Evolutionary conservation across 2,797 vertebrate genomes (phyloP).

Genomic region (Sebastes reedi): DNA sequence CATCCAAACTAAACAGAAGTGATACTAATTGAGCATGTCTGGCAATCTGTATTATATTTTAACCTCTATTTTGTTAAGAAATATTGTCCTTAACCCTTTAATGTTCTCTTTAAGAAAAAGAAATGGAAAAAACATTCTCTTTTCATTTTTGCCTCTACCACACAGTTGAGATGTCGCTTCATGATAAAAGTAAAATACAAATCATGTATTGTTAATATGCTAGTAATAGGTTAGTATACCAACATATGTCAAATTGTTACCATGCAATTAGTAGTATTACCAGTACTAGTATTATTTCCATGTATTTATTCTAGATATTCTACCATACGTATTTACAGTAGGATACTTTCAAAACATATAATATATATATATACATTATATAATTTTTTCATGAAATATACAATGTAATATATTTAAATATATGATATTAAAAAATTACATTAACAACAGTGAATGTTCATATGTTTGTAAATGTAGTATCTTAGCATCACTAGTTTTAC

Average conservation of each 20-base stretch:
- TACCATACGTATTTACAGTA: neutral
- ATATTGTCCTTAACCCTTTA: neutral
- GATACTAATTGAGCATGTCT: constrained; percentile 21
- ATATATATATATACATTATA: neutral
- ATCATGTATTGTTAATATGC: neutral
- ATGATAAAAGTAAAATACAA: neutral
- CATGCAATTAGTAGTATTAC: too few species aligned
- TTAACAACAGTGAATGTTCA: neutral
- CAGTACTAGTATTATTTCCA: neutral
- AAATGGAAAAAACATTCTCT: neutral
- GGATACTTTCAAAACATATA: neutral
- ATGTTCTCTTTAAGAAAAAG: neutral
- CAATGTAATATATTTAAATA: neutral
- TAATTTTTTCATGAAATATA: neutral
- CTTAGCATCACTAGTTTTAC: too few species aligned
- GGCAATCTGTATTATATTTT: neutral
- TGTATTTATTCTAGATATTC: neutral
- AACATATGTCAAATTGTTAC: too few species aligned
- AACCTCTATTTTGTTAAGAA: constrained; percentile 17
- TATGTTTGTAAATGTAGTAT: neutral
- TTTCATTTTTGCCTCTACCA: neutral
- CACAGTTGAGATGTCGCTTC: neutral
- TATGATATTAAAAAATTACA: neutral
- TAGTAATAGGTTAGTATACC: neutral
- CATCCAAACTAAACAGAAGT: constrained; percentile 7